Conservation (phyloP, 2,797 vertebrate species). For the Takifugu rubripes region DNA sequence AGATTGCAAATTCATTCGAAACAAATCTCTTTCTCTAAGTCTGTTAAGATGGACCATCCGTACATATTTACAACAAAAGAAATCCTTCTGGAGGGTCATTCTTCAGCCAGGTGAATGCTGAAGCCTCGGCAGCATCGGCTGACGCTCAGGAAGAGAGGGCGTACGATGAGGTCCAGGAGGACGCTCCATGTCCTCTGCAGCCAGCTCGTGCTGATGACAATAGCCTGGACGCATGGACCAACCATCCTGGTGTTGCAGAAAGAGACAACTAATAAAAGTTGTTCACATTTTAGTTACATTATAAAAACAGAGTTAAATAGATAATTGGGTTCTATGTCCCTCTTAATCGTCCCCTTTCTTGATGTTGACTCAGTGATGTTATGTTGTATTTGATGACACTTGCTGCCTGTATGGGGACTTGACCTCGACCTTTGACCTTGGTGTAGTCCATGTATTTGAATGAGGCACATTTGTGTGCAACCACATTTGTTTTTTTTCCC, state of each 20-base stretch:
- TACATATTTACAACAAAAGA: not conserved
- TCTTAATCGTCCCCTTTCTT: too few relatives aligned
- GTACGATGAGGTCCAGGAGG: slow-evolving; percentile 60
- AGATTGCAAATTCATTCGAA: not conserved
- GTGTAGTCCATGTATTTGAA: too few relatives aligned
- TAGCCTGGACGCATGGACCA: slow-evolving; percentile 64
- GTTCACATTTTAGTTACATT: not conserved
- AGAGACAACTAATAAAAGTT: not conserved
- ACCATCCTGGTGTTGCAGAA: slow-evolving; percentile 65
- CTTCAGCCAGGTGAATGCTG: slow-evolving; percentile 63
- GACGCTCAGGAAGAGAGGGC: slow-evolving; percentile 65
- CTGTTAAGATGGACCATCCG: too few relatives aligned
- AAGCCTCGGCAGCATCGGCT: slow-evolving; percentile 69
- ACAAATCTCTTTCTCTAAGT: too few relatives aligned
- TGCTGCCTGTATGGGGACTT: too few relatives aligned
- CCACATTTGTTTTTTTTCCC: too few relatives aligned
- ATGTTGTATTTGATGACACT: too few relatives aligned
- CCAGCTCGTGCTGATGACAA: slow-evolving; percentile 64
- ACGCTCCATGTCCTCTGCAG: slow-evolving; percentile 71
- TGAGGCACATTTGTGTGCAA: too few relatives aligned
- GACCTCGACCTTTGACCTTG: too few relatives aligned
- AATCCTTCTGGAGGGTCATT: slow-evolving; percentile 52
- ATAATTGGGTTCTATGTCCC: too few relatives aligned
- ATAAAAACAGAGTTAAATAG: not conserved
- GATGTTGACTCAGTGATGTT: too few relatives aligned